These are phyloP conservation scores for Chloropsis cyanopogon DNA, from an alignment of 2,113 vertebrate species.

Conservation along the genomic window DNA sequence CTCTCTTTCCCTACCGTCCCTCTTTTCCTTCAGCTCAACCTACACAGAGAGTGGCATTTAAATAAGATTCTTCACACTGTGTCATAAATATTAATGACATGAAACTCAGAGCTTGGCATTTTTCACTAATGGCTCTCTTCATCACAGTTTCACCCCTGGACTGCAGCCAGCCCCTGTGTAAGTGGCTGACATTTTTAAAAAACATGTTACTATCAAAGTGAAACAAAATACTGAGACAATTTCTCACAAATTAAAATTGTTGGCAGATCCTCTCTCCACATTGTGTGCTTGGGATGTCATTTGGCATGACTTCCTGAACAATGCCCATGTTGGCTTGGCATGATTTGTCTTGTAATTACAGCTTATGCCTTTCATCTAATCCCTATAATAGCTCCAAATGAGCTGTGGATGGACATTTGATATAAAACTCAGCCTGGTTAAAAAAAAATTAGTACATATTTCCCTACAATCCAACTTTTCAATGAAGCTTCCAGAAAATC, in stretches of 20 bases:
- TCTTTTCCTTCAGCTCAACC: background rate
- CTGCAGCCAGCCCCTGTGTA: background rate
- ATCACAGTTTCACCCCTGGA: background rate
- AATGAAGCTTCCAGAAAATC: background rate
- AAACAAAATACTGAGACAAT: slow-evolving; percentile 3
- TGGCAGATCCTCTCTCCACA: background rate
- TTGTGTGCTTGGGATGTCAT: background rate
- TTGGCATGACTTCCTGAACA: background rate
- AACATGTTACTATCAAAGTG: background rate
- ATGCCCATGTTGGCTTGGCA: background rate
- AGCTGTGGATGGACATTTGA: background rate
- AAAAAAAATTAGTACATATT: background rate
- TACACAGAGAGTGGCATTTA: background rate
- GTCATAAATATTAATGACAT: slow-evolving; percentile 44
- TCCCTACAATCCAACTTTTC: background rate
- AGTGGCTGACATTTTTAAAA: background rate
- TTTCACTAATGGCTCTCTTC: slow-evolving; percentile 43
- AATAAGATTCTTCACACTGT: slow-evolving; percentile 5
- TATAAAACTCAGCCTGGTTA: background rate
- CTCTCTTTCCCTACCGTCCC: background rate
- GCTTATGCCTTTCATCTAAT: background rate
- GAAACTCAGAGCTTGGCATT: slow-evolving; percentile 2
- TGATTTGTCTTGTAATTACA: background rate
- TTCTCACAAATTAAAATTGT: background rate
- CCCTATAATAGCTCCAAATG: background rate